phyloP scores from a whole-genome alignment of 2,888 invertebrate species.

The Eumacrocentrus americanus region DNA sequence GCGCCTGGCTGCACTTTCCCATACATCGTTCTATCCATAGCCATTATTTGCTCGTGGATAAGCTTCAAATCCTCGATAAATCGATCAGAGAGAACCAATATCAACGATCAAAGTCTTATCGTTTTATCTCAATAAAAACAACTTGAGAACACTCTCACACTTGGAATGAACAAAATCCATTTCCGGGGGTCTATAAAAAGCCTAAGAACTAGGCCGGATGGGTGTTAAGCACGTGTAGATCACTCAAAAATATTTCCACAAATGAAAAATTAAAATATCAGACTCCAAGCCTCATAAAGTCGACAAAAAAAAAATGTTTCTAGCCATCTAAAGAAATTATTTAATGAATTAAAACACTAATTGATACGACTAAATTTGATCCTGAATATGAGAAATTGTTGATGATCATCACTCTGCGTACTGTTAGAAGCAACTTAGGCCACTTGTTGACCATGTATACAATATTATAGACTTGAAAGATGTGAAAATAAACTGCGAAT shows the following conservation, averaged over 20 bases:
- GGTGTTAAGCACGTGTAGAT: background rate
- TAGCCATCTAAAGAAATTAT: too few species aligned
- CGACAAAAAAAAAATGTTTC: too few species aligned
- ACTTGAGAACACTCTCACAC: background rate
- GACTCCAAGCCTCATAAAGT: too few species aligned
- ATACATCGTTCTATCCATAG: conserved; percentile 90
- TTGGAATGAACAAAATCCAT: background rate
- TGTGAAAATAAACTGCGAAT: background rate
- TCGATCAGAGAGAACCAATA: background rate
- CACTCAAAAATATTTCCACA: background rate
- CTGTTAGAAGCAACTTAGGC: background rate
- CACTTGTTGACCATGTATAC: background rate
- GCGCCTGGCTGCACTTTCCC: conserved; percentile 81
- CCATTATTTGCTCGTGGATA: conserved; percentile 26
- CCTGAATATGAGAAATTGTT: too few species aligned
- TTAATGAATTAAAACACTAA: too few species aligned
- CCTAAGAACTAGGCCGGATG: background rate
- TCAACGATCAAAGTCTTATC: background rate
- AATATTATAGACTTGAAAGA: background rate
- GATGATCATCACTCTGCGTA: background rate
- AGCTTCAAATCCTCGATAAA: background rate
- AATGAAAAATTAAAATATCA: background rate
- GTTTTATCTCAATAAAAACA: background rate
- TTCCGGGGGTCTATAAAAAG: background rate
- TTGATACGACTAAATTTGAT: too few species aligned